Evolutionary conservation across 2,113 vertebrate species (phyloP), one percentile per base, ranked within the genome.

Genomic region (Zosterops lateralis): DNA sequence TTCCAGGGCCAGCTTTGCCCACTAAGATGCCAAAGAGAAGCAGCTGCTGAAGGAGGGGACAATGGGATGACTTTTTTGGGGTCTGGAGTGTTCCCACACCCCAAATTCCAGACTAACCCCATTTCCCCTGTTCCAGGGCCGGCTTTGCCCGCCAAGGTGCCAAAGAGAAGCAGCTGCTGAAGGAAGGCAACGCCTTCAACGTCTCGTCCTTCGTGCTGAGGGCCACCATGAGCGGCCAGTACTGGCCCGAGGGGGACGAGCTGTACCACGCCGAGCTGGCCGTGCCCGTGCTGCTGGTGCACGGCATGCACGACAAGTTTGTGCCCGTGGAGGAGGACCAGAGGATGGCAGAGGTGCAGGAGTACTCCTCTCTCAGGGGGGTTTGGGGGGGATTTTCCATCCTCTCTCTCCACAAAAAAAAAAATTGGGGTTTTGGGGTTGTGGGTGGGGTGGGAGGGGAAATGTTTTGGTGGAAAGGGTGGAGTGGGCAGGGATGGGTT

Each of bases 141-240:
- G 99, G 99, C 87, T 99, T 99, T 32, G 99, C 99, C n/a, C 98
- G 97, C 75, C 99, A 99, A 92, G 99, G 99, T 53, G 98, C 99
- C 96, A 99, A 99, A 96, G 99, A 99, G 94, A 99, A 99, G 97
- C 99, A 99, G 97, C 97, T 99, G 91, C 93, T 99, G 94, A 98
- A 98, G 95, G 99, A 99, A 68, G 99, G 99, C 68, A 99, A 99
- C 1, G 99, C 99, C 19, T 99, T 99, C 98, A 99, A 99, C 1
- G 99, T 99, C 62, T 99, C 99, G 4, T 99, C 99, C 10, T 99
- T 99, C 1, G 99, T 99, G 51, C 98, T 99, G 88, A 97, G 99
- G 18, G 99, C 99, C 96, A 99, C 99, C 98, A 99, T 99, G 99
- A 99, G 99, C 0, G 99, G 99, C 4, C 99, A 99, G 97, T 99